Evolutionary conservation across 2,797 vertebrate species (phyloP).

Genomic region (Erpetoichthys calabaricus): DNA sequence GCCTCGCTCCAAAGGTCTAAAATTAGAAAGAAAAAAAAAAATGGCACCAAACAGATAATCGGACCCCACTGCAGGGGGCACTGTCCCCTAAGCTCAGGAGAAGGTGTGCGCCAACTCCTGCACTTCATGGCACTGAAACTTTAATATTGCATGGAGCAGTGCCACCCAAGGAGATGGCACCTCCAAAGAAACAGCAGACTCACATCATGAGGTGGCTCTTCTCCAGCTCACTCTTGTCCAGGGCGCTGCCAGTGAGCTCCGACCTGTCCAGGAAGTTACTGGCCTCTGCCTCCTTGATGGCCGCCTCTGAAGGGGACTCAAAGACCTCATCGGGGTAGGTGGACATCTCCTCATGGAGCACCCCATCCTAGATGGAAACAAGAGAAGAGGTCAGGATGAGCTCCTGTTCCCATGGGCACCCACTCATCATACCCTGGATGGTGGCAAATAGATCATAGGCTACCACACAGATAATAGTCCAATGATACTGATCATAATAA

Average conservation of each 20-base stretch:
- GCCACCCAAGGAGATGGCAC: no score
- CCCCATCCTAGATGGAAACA: constrained; percentile 59
- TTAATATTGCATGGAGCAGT: no score
- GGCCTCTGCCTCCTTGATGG: constrained; percentile 59
- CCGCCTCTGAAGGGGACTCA: constrained; percentile 76
- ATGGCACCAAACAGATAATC: neutral
- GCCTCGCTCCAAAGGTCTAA: constrained; percentile 75
- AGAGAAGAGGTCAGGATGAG: constrained; percentile 6
- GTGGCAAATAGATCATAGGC: neutral
- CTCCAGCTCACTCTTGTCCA: constrained; percentile 78
- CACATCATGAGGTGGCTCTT: constrained; percentile 87
- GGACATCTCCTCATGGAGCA: constrained; percentile 82
- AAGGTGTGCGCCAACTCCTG: no score
- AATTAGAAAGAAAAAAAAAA: constrained; percentile 5
- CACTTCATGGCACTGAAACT: no score
- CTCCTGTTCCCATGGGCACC: no score
- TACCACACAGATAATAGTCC: no score
- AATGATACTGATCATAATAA: no score
- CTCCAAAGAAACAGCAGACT: constrained; percentile 29
- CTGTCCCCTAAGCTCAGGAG: neutral
- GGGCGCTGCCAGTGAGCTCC: constrained; percentile 73
- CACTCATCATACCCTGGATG: neutral
- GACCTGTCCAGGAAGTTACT: constrained; percentile 50
- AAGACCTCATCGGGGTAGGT: constrained; percentile 90
- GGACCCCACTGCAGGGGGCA: neutral